These are phyloP conservation scores for Notiomystis cincta DNA, from an alignment of 2,113 vertebrate species.

Conservation along the genomic window DNA sequence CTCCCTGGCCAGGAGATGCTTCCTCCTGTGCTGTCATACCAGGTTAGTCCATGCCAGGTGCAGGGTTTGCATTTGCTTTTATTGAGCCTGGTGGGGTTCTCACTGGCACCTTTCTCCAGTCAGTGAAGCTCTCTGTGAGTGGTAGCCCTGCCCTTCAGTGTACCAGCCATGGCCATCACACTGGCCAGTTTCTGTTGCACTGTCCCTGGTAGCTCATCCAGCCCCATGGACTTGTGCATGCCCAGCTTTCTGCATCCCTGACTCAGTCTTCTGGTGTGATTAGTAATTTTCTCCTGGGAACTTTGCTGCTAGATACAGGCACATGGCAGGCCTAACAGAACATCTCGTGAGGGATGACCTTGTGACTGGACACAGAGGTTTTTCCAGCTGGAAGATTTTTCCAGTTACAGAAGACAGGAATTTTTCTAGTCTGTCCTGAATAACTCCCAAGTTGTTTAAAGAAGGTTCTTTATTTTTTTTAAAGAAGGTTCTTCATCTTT, in stretches of 20 bases:
- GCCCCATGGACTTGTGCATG: background rate
- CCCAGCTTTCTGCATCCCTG: background rate
- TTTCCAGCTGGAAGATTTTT: background rate
- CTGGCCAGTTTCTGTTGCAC: background rate
- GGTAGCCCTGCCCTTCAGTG: background rate
- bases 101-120: background rate
- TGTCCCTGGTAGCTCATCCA: background rate
- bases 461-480: background rate
- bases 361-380: background rate
- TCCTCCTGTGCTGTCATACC: background rate
- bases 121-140: background rate
- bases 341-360: background rate
- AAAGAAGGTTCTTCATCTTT: background rate
- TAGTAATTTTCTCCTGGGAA: background rate
- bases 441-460: background rate
- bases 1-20: background rate
- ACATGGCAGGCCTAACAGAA: background rate
- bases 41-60: background rate
- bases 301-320: background rate
- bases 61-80: background rate
- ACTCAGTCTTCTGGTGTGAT: background rate
- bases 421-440: background rate
- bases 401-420: background rate
- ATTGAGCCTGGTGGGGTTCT: background rate
- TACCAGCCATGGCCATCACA: background rate